Evolutionary conservation across 2,797 vertebrate genomes (phyloP), one percentile per base, ranked within the genome.

Genomic region (Enteromius anoplus): DNA sequence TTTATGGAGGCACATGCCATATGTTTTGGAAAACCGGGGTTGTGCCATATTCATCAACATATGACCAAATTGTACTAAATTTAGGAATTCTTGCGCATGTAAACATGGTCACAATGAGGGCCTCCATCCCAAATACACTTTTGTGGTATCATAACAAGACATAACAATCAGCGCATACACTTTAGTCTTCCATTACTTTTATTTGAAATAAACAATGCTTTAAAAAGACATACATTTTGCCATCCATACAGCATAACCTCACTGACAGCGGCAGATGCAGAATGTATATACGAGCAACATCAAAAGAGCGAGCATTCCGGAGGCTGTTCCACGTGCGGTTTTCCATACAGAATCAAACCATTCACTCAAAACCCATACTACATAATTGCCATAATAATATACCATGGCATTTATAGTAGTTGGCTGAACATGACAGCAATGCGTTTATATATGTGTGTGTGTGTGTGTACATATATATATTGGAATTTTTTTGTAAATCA

Each of bases 191-290:
- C 23, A 71, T 21, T 72, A 19, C 47, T 34, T 34, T 72, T 73
- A 73, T 53, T 53, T 53, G 17, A 53, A n/a, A 26, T 29, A 32
- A 72, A 75, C 47, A 55, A 75, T 53, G 29, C 29, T 75, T 66
- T 66, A 66, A 66, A 65, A 66, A 37, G 29, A 37, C 32, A 21
- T 65, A 19, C 0, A 17, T 19, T 66, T 66, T 66, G 29, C 32
- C 19, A 73, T 34, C 19, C 29, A 53, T n/a, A 7, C 49, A 73
- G 12, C 47, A 53, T 34, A 53, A 53, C 29, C 47, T 73, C 29
- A 51, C 26, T 34, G 47, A 51, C 17, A 32, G 70, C 12, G 2
- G 32, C 32, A 58, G 19, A 75, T 37, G 21, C 21, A 55, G 3
- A 5, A 55, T 75, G 9, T 53, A 34, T 72, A 51, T 34, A 75